These are phyloP conservation scores for Tetraneura akinire DNA, from an alignment of 1,140 invertebrate species.

Conservation along the genomic window DNA sequence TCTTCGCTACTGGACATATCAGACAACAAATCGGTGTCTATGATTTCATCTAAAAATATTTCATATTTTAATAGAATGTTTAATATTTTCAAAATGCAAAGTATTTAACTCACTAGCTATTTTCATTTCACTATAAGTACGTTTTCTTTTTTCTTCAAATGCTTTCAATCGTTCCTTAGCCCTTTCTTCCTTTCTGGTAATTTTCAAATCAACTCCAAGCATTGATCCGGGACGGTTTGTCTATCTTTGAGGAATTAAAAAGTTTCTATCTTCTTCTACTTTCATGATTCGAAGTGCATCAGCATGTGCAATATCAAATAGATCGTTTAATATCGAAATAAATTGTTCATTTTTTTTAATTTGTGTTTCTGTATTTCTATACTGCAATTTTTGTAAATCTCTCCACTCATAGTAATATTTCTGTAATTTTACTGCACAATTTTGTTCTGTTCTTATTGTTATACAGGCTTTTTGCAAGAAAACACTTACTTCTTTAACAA, in stretches of 20 bases:
- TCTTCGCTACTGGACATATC: background rate
- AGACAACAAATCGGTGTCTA: background rate
- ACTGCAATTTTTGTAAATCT: slow-evolving; percentile 26
- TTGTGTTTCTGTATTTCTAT: slow-evolving; percentile 14
- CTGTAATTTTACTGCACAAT: background rate
- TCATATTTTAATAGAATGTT: background rate
- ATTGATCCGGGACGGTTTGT: background rate
- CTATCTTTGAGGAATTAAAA: slow-evolving; percentile 7
- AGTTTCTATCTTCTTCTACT: background rate
- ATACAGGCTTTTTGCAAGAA: slow-evolving; percentile 18
- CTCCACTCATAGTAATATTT: slow-evolving; percentile 17
- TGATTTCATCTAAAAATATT: background rate
- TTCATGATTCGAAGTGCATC: background rate
- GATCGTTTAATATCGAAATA: background rate
- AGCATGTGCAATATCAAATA: slow-evolving; percentile 5
- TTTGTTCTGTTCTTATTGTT: background rate
- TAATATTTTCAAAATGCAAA: background rate
- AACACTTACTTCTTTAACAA: background rate
- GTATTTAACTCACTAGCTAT: background rate
- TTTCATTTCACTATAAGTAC: background rate
- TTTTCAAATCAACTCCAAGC: slow-evolving; percentile 9
- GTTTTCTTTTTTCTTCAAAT: slow-evolving; percentile 1
- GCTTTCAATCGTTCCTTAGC: background rate
- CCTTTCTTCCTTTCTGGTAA: slow-evolving; percentile 10
- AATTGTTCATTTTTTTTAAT: background rate